Evolutionary conservation across 2,888 invertebrate species (phyloP), one percentile per base, ranked within the genome.

Genomic region (Trilocha varians): DNA sequence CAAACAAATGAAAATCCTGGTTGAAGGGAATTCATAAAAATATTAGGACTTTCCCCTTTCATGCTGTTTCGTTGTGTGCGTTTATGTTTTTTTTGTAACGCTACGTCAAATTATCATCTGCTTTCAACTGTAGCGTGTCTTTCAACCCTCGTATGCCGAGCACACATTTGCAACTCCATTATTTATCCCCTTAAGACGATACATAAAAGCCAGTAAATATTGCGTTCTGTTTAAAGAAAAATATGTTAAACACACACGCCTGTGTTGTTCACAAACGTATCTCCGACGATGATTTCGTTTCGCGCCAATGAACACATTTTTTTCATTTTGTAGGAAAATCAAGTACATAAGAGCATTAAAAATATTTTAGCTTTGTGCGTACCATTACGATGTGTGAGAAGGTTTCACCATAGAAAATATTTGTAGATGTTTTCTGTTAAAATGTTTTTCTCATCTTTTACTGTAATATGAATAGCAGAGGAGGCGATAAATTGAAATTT

Each of bases 241-340:
- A 76, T 74, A 76, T 76, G 77, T 79, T 68, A 72, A 78, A 74
- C 74, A 72, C 70, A 70, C 70, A 68, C 67, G 59, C 53, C 54
- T 57, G 79, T 75, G 76, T 76, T 75, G 69, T 67, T 69, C 67
- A 67, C 62, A 70, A 74, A 76, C 71, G 74, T 73, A 75, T 78
- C 74, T 74, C 69, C 63, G 50, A 70, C 65, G 73, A 74, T 75
- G 76, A 78, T 79, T 80, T 74, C 62, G 62, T 75, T 76, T 68
- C 78, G 65, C 73, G 47, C 70, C 78, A 74, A 72, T 74, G 75
- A 79, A 74, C 74, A 74, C 73, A 73, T 78, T 78, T 76, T 76
- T 71, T 66, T 64, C 65, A 70, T 72, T 77, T 72, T 66, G 56
- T 58, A 64, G 57, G 58, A 68, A 70, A 74, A 74, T 72, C 73